phyloP scores from a whole-genome alignment of 2,888 invertebrate genomes.

The Zeuzera pyrina region DNA sequence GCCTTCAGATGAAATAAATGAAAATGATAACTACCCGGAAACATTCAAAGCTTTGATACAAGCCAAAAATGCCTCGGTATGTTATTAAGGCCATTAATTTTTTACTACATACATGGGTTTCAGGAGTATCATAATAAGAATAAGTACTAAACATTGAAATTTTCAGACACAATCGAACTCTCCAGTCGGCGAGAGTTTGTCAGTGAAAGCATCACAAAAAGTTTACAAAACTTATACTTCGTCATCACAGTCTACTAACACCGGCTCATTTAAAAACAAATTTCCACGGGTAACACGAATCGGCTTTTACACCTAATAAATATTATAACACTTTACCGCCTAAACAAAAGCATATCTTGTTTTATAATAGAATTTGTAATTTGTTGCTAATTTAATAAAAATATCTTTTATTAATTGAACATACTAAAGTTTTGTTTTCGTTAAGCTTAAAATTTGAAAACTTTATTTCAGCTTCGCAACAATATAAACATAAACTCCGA shows the following conservation, averaged over 20 bases:
- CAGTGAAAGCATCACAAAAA: conserved; percentile 68
- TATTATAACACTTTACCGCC: too few relatives aligned
- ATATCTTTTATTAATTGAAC: too few relatives aligned
- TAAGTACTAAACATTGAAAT: too few relatives aligned
- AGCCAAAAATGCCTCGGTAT: conserved; percentile 71
- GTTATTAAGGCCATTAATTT: conserved; percentile 19
- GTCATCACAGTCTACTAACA: conserved; percentile 49
- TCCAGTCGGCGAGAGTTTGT: conserved; percentile 60
- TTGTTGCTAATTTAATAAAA: too few relatives aligned
- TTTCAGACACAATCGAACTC: conserved; percentile 66
- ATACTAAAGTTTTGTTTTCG: too few relatives aligned
- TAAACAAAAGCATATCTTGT: too few relatives aligned
- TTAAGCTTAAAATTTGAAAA: too few relatives aligned
- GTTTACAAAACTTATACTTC: conserved; percentile 54
- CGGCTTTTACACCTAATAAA: conserved; percentile 13
- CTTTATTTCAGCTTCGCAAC: conserved; percentile 46
- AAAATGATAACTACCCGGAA: conserved; percentile 78
- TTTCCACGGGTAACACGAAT: conserved; percentile 50
- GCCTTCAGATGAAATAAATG: conserved; percentile 65
- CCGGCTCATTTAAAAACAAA: conserved; percentile 43
- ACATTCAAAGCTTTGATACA: conserved; percentile 77
- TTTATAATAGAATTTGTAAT: too few relatives aligned
- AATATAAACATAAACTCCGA: conserved; percentile 32
- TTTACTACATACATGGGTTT: too few relatives aligned
- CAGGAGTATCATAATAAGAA: too few relatives aligned